Base-by-base conservation (phyloP, 2,113 vertebrate species). In the Holacanthus passer region DNA sequence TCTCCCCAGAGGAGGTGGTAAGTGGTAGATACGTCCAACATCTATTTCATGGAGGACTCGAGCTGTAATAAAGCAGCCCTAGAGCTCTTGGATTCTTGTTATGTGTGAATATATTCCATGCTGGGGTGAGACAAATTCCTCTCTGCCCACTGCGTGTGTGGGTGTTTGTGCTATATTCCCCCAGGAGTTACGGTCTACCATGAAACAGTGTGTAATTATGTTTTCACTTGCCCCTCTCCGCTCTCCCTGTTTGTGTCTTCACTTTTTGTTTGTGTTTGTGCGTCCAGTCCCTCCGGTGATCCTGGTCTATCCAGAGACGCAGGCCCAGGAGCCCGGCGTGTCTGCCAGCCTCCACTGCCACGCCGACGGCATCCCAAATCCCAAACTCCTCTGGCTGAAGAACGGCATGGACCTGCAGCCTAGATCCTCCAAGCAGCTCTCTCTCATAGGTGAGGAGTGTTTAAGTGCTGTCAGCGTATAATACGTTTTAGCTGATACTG, bases 271-370 rank as follows among this genome's bases (percentile, higher is more conserved):
- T 84, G 65, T 87, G 79, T 87, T 56, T 60, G 66, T 84, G 92
- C 27, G 77, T 85, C 0, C 94, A 99, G 98, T 99, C 87, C 98
- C 98, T 5, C 98, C 98, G 0, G 98, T 99, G 92, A 99, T 99
- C 83, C 96, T 98, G 0, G 98, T 99, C 31, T 97, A 98, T 80
- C 98, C 98, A 0, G 98, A 99, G 83, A 96, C 96, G 0, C 98
- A 99, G 91, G 98, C 98, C 0, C 98, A 99, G 94, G 98, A 99
- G 91, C 98, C 98, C 0, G 98, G 98, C 0, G 93, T 98, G 43
- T 96, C 96, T 0, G 97, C 97, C 5, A 99, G 98, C 87, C 95
- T 99, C 50, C 94, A 87, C 43, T 99, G 98, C 81, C 97, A 98
- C 0, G 97, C 98, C 0, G 98, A 99, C 56, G 98, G 98, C 88